Evolutionary conservation across 2,797 vertebrate genomes (phyloP).

Genomic region (Catostomus latipinnis): DNA sequence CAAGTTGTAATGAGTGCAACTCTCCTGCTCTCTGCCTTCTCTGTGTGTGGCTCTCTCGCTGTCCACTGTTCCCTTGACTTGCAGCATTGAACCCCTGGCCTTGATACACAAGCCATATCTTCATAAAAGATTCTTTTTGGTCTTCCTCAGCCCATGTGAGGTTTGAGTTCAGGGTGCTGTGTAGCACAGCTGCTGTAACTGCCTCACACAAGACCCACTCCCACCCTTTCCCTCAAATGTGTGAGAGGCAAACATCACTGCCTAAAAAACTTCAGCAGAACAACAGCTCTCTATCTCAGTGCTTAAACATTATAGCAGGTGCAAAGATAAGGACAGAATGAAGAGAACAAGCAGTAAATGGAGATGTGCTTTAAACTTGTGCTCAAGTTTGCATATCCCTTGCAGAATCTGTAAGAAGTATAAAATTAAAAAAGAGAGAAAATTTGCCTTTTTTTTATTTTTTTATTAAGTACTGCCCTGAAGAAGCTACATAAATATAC

Average conservation of each 20-base stretch:
- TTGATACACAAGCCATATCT: slow-evolving; percentile 55
- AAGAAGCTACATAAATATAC: too few relatives aligned
- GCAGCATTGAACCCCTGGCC: slow-evolving; percentile 57
- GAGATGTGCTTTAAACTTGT: too few relatives aligned
- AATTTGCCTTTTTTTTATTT: too few relatives aligned
- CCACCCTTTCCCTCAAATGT: slow-evolving; percentile 32
- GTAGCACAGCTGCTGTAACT: slow-evolving; percentile 50
- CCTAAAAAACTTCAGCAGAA: slow-evolving; percentile 39
- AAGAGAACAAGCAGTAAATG: not conserved
- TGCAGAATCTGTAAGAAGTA: too few relatives aligned
- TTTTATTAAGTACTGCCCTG: too few relatives aligned
- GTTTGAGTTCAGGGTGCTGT: slow-evolving; percentile 45
- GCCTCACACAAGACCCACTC: slow-evolving; percentile 41
- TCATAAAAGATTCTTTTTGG: slow-evolving; percentile 49
- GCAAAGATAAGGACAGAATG: slow-evolving; percentile 52
- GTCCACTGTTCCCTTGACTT: slow-evolving; percentile 53
- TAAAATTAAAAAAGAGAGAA: too few relatives aligned
- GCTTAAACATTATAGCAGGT: slow-evolving; percentile 52
- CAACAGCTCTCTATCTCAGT: slow-evolving; percentile 48
- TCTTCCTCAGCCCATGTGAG: slow-evolving; percentile 27
- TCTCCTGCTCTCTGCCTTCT: not conserved
- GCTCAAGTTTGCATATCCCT: too few relatives aligned
- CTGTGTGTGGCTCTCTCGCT: slow-evolving; percentile 31
- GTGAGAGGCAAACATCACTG: slow-evolving; percentile 31
- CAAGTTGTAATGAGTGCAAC: too few relatives aligned